These are phyloP conservation scores for Proisotoma minuta DNA, from an alignment of 2,888 invertebrate species.

Conservation along the genomic window DNA sequence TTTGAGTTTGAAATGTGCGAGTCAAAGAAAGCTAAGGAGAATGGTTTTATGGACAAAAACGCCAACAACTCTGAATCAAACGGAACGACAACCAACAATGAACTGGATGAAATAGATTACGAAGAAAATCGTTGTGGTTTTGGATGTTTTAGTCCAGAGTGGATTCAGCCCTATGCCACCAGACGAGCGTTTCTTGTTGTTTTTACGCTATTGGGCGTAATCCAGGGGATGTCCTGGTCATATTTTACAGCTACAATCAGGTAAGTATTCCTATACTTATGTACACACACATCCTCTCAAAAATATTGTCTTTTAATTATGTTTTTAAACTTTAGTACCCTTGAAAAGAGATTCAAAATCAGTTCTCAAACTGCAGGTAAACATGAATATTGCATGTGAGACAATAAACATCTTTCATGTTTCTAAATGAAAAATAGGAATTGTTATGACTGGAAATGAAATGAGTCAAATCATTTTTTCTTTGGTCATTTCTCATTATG, in stretches of 20 bases:
- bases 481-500: constrained; percentile 64
- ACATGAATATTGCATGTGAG: constrained; percentile 19
- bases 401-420: not conserved
- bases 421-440: constrained; percentile 53
- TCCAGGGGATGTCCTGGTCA: constrained; percentile 64
- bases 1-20: constrained; percentile 3
- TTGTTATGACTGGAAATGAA: constrained; percentile 69
- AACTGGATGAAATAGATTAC: constrained; percentile 2
- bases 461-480: constrained; percentile 66
- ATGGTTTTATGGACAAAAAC: not conserved
- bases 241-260: constrained; percentile 61
- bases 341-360: constrained; percentile 68
- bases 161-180: constrained; percentile 53
- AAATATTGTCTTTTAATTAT: constrained; percentile 70
- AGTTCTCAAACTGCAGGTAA: constrained; percentile 65
- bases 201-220: constrained; percentile 64
- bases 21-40: constrained; percentile 10
- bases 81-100: not conserved
- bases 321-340: too few relatives aligned
- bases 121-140: constrained; percentile 25
- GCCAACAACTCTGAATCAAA: not conserved
- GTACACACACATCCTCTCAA: not conserved
- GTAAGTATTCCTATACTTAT: not conserved
- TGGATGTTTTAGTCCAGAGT: constrained; percentile 29
- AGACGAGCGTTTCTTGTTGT: constrained; percentile 60